phyloP scores from a whole-genome alignment of 2,888 invertebrate genomes.

The Drosophila neoperkinsi region DNA sequence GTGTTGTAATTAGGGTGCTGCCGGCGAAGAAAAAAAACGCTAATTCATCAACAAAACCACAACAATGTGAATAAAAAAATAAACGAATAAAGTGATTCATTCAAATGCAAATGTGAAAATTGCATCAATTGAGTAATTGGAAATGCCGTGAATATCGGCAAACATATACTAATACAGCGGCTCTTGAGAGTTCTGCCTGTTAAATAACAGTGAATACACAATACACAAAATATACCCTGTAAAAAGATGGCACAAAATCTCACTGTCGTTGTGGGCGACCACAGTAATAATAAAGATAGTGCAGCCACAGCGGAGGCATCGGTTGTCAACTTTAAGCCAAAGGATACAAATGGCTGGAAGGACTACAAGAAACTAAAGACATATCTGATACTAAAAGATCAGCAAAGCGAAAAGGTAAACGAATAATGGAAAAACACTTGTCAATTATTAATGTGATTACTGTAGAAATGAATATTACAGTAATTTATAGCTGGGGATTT shows the following conservation, averaged over 20 bases:
- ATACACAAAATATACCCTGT: slow-evolving; percentile 13
- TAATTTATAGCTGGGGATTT: neutral
- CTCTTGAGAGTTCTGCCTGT: slow-evolving; percentile 13
- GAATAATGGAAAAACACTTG: neutral
- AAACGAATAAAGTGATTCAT: slow-evolving; percentile 39
- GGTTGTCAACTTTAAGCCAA: slow-evolving; percentile 65
- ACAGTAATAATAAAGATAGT: slow-evolving; percentile 14
- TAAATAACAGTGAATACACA: slow-evolving; percentile 32
- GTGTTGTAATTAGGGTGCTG: slow-evolving; percentile 67
- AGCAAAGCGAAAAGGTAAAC: slow-evolving; percentile 82
- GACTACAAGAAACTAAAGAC: slow-evolving; percentile 84
- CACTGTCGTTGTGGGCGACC: slow-evolving; percentile 55
- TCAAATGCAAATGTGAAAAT: slow-evolving; percentile 28
- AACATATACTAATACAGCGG: slow-evolving; percentile 29
- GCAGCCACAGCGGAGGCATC: slow-evolving; percentile 13
- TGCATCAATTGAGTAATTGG: slow-evolving; percentile 12
- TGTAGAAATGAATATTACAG: neutral
- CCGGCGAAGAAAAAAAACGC: slow-evolving; percentile 32
- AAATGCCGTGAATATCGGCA: slow-evolving; percentile 16
- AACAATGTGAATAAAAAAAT: slow-evolving; percentile 29
- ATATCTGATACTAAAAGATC: slow-evolving; percentile 83
- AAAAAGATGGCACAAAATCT: slow-evolving; percentile 68
- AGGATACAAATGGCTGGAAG: slow-evolving; percentile 82
- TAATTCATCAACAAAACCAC: slow-evolving; percentile 32
- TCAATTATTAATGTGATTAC: neutral